phyloP scores from a whole-genome alignment of 2,888 invertebrate species.

The Tetropium fuscum region DNA sequence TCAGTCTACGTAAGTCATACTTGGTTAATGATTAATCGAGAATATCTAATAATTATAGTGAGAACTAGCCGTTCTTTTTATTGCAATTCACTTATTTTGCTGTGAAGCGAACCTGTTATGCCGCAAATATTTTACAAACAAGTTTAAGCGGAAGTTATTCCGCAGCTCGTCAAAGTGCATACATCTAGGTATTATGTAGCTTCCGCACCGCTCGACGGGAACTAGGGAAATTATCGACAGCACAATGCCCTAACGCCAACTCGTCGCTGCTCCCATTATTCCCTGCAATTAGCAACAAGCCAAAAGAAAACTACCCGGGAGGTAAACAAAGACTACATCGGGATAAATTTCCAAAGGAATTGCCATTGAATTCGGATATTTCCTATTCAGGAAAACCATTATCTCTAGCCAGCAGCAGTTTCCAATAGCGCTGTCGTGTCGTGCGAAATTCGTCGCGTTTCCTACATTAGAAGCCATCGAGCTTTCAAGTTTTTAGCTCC shows the following conservation, averaged over 20 bases:
- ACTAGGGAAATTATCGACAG: conserved; percentile 11
- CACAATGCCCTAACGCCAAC: conserved; percentile 32
- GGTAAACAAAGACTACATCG: conserved; percentile 32
- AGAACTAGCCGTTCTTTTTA: no score
- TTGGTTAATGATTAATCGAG: no score
- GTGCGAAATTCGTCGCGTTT: not conserved
- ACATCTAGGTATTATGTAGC: conserved; percentile 6
- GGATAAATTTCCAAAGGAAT: conserved; percentile 31
- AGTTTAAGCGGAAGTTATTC: not conserved
- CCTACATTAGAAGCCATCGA: conserved; percentile 3
- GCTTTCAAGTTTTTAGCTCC: conserved; percentile 1
- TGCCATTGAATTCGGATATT: conserved; percentile 19
- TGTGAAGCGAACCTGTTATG: no score
- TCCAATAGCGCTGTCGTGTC: conserved; percentile 13
- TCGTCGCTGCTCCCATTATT: conserved; percentile 32
- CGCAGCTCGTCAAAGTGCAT: conserved; percentile 5
- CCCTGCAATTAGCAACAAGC: conserved; percentile 34
- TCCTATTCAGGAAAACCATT: conserved; percentile 26
- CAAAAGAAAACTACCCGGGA: conserved; percentile 28
- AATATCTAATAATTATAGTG: no score
- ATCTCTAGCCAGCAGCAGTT: conserved; percentile 20
- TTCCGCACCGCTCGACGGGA: not conserved
- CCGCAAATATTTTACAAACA: not conserved
- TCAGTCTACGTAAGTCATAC: no score
- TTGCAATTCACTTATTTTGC: no score